Conservation (phyloP, 2,888 invertebrate species). For the Miltochrista miniata region DNA sequence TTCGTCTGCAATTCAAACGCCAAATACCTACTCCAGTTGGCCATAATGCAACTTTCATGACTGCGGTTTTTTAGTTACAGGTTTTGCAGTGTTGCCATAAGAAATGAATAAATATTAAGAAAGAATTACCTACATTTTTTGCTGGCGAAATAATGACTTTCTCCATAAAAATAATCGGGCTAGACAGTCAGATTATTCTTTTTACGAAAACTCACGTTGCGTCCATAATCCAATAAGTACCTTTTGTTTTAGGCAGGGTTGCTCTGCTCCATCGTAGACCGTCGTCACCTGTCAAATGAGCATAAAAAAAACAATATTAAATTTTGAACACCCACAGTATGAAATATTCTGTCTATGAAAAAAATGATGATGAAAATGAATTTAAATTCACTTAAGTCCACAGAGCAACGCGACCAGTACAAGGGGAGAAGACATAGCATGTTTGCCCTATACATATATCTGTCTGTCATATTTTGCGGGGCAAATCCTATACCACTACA, state of each 20-base stretch:
- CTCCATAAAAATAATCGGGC: not conserved
- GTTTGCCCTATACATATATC: too few species aligned
- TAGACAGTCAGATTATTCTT: not conserved
- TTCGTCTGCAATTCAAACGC: too few species aligned
- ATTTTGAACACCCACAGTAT: not conserved
- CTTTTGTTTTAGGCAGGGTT: not conserved
- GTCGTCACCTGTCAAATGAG: constrained; percentile 1
- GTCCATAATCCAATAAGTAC: not conserved
- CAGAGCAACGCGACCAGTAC: too few species aligned
- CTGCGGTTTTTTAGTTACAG: too few species aligned
- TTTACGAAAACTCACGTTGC: not conserved
- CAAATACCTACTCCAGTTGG: too few species aligned
- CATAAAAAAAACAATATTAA: not conserved
- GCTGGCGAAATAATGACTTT: not conserved
- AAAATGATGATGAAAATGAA: too few species aligned
- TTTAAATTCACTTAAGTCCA: too few species aligned
- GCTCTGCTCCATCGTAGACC: not conserved
- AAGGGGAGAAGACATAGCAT: too few species aligned
- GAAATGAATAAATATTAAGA: not conserved
- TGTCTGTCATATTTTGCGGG: too few species aligned
- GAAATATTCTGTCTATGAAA: not conserved
- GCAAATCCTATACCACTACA: too few species aligned
- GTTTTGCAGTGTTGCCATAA: too few species aligned
- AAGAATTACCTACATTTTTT: not conserved
- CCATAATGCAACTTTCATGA: too few species aligned